Conservation (phyloP, 2,797 vertebrate genomes). For the Alfaro cultratus region DNA sequence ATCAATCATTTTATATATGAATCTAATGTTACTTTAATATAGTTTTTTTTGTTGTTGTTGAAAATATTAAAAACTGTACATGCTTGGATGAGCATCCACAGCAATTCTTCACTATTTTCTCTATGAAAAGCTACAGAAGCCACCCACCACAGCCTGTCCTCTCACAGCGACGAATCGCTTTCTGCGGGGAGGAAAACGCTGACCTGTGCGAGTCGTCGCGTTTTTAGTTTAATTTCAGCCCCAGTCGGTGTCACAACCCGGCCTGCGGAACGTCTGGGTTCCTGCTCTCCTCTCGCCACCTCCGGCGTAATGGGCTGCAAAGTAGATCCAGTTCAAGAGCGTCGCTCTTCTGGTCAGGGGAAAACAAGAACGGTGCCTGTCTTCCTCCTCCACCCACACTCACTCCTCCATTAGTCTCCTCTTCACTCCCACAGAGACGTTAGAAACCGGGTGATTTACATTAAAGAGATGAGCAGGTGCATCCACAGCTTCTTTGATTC, state of each 20-base stretch:
- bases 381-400: conserved; percentile 6
- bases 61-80: neutral
- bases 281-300: conserved; percentile 47
- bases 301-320: conserved; percentile 68
- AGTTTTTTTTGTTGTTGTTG: neutral
- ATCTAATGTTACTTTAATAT: neutral
- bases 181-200: conserved; percentile 12
- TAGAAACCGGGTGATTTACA: conserved; percentile 35
- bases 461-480: conserved; percentile 11
- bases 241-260: conserved; percentile 46
- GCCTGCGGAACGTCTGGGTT: conserved; percentile 54
- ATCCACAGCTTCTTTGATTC: conserved; percentile 22
- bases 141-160: neutral
- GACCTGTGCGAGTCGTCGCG: neutral
- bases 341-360: conserved; percentile 40
- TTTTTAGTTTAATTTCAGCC: conserved; percentile 34
- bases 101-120: neutral
- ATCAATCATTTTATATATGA: neutral
- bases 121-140: neutral
- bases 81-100: neutral
- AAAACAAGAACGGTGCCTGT: conserved; percentile 36
- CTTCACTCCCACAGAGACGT: conserved; percentile 37
- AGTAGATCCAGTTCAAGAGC: conserved; percentile 60
- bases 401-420: conserved; percentile 59
- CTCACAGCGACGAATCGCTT: neutral